Conservation (phyloP, 2,113 vertebrate species). For the Erythrolamprus reginae region DNA sequence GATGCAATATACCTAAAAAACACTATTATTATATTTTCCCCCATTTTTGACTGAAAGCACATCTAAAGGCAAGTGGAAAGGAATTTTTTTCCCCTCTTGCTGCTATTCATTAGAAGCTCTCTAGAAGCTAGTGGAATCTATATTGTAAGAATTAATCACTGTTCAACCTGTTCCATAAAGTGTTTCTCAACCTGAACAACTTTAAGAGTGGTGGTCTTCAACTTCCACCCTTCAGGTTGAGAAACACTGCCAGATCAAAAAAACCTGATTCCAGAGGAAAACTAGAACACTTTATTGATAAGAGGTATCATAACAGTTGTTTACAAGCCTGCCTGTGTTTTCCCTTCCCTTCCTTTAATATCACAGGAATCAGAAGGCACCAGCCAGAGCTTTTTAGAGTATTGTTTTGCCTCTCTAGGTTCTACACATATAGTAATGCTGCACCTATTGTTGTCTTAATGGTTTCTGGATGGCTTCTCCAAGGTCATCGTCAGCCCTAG, state of each 20-base stretch:
- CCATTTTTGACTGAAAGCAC: rapidly evolving
- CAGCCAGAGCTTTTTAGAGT: background rate
- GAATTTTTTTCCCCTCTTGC: rapidly evolving
- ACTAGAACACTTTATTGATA: background rate
- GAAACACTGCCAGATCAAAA: background rate
- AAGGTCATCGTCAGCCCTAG: background rate
- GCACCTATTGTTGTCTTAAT: background rate
- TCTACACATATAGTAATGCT: background rate
- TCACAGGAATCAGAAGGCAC: background rate
- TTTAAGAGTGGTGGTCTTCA: background rate
- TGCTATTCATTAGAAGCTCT: rapidly evolving
- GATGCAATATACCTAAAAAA: background rate
- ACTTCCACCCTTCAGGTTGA: background rate
- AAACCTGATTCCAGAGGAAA: background rate
- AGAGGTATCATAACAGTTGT: background rate
- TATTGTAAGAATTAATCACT: background rate
- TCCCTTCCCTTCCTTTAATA: background rate
- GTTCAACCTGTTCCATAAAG: background rate
- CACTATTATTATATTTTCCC: constrained; percentile 1
- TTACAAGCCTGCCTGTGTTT: background rate
- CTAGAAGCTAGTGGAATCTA: background rate
- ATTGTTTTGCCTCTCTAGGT: background rate
- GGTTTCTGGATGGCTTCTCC: background rate
- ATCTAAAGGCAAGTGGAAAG: background rate
- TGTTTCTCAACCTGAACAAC: background rate